Base-by-base conservation (phyloP, 2,113 vertebrate genomes). In the Prolemur simus region DNA sequence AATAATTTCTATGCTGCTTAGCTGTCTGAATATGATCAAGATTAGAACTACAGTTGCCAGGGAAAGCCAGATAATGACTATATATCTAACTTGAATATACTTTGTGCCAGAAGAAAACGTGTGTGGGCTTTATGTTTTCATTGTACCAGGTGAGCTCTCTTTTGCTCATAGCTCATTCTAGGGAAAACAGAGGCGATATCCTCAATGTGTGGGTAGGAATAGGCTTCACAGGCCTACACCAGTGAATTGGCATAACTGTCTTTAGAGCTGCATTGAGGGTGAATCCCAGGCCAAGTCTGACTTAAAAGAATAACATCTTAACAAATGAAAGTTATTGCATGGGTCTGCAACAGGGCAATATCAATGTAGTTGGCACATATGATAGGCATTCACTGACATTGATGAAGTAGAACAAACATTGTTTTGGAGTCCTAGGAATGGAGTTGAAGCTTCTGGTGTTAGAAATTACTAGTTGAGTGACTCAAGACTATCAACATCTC, bases 41-140 rank as follows among this genome's bases (percentile, higher is more conserved):
- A 80, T 93, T 91, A 96, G 66, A 94, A 73, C 34, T 63, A 63
- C 63, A 92, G 71, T 94, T 93, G 47, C 73, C 49, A 71, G 45
- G 4, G 20, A 87, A 96, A 89, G 76, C 20, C 37, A 76, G 88
- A 71, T 86, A 95, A 84, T 39, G 47, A 39, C 9, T 84, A 54
- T 21, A 60, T 47, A n/a, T 88, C 47, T 86, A 80, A 58, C 32
- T 80, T 29, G 52, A 82, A 86, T 63, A 39, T 8, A 60, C 27
- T 74, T 84, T 94, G 34, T 27, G 3, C 39, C n/a, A 47, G n/a
- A 91, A 18, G 12, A 60, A 94, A 88, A 60, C 15, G 12, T 60
- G 32, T 47, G 32, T 69, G 73, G 54, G n/a, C 5, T 86, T 49
- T 77, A 58, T 34, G 12, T 86, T 54, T 94, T 64, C 56, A 58